A percentile compares a stretch with the other conserved stretches of the same genome.
These are phyloP conservation scores for Plagodis pulveraria DNA, from an alignment of 2,888 invertebrate species.

Conservation along the genomic window DNA sequence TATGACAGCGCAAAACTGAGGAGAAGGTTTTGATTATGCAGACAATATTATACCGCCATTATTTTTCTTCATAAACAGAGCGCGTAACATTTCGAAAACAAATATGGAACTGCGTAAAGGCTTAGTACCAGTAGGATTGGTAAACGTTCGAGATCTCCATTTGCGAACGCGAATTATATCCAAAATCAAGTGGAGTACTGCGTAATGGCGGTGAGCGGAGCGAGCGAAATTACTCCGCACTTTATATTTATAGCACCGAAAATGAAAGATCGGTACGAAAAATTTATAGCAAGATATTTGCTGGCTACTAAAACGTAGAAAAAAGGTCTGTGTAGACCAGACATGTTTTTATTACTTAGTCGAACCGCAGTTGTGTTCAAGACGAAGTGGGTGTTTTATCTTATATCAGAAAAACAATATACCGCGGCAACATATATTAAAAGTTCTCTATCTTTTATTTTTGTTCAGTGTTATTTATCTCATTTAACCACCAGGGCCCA, in stretches of 20 bases:
- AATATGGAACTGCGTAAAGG: constrained; percentile 1
- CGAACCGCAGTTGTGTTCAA: too few species aligned
- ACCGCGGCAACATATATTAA: too few species aligned
- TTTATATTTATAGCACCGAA: constrained; percentile 72
- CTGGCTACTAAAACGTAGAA: constrained; percentile 7
- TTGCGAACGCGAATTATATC: constrained; percentile 42
- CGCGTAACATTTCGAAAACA: neutral
- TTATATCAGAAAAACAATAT: too few species aligned
- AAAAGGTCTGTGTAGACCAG: constrained; percentile 7
- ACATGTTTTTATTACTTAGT: neutral
- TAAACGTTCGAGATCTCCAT: constrained; percentile 26
- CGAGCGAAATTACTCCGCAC: constrained; percentile 59
- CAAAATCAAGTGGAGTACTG: constrained; percentile 51
- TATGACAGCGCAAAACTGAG: too few species aligned
- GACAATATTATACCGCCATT: too few species aligned
- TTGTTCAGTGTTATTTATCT: too few species aligned
- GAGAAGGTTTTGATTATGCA: too few species aligned
- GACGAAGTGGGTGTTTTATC: too few species aligned
- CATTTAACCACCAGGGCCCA: too few species aligned
- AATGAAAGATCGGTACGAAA: constrained; percentile 63
- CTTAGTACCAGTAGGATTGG: constrained; percentile 11
- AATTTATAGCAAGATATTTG: constrained; percentile 45
- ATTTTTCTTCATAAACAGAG: too few species aligned
- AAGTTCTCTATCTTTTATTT: too few species aligned
- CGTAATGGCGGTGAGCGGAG: constrained; percentile 54